A percentile compares a stretch with the other conserved stretches of the same genome.
Conservation (phyloP, 2,113 vertebrate species). For the Leptodactylus fuscus region DNA sequence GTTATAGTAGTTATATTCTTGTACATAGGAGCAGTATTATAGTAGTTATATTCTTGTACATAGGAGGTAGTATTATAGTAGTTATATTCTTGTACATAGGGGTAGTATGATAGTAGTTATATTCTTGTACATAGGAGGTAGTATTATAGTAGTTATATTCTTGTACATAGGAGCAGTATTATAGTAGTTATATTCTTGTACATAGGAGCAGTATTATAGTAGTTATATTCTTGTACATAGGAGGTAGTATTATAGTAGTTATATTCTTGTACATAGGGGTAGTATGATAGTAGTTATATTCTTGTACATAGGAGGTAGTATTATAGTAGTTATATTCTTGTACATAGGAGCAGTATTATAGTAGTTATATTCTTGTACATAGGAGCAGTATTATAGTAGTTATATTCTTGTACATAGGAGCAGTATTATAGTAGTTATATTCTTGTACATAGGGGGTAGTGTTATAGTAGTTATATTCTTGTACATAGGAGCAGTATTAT, state of each 20-base stretch:
- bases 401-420: not conserved
- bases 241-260: no score
- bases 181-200: not conserved
- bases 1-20: no score
- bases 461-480: not conserved
- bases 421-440: no score
- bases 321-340: constrained; percentile 2
- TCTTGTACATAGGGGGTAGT: not conserved
- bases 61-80: constrained; percentile 20
- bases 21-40: no score
- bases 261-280: no score
- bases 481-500: not conserved
- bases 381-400: not conserved
- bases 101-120: not conserved
- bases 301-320: no score
- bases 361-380: not conserved
- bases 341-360: not conserved
- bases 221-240: no score
- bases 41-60: no score
- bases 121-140: not conserved
- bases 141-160: no score
- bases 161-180: not conserved
- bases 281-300: no score
- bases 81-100: constrained; percentile 11
- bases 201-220: not conserved